phyloP scores from a whole-genome alignment of 2,888 invertebrate genomes.

The Urechis unicinctus region DNA sequence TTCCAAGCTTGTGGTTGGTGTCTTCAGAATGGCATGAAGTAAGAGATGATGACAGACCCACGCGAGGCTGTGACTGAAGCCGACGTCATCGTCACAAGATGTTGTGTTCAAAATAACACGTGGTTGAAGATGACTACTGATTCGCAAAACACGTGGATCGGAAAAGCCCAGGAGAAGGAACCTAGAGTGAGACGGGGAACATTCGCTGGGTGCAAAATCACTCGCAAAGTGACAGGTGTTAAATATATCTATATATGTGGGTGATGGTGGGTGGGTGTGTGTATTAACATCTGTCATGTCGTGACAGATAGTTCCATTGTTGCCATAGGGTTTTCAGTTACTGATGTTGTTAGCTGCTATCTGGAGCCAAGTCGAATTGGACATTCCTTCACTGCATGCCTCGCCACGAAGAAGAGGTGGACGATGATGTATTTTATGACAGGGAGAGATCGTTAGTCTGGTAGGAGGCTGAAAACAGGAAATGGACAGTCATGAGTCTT shows the following conservation, averaged over 20 bases:
- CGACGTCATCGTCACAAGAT: constrained; percentile 33
- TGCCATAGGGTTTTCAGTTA: too few relatives aligned
- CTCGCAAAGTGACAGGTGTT: too few relatives aligned
- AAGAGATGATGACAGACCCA: constrained; percentile 29
- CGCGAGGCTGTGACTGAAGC: constrained; percentile 30
- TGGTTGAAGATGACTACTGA: too few relatives aligned
- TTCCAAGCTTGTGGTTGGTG: too few relatives aligned
- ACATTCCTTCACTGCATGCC: constrained; percentile 38
- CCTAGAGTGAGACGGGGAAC: constrained; percentile 22
- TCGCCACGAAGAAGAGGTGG: constrained; percentile 31
- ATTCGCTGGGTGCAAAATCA: constrained; percentile 31
- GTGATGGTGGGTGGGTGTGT: too few relatives aligned
- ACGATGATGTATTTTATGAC: constrained; percentile 34
- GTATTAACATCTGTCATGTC: too few relatives aligned
- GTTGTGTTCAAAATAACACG: too few relatives aligned
- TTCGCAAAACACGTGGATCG: constrained; percentile 39
- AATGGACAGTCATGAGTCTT: constrained; percentile 35
- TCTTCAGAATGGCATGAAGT: constrained; percentile 13
- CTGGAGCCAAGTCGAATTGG: constrained; percentile 18
- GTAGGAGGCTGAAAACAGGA: constrained; percentile 38
- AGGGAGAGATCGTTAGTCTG: constrained; percentile 30
- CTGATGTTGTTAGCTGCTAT: not conserved
- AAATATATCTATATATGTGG: too few relatives aligned
- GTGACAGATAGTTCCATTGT: too few relatives aligned
- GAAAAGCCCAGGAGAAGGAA: constrained; percentile 37